Conservation (phyloP, 2,888 invertebrate species). For the Agonopterix alstromeriana region DNA sequence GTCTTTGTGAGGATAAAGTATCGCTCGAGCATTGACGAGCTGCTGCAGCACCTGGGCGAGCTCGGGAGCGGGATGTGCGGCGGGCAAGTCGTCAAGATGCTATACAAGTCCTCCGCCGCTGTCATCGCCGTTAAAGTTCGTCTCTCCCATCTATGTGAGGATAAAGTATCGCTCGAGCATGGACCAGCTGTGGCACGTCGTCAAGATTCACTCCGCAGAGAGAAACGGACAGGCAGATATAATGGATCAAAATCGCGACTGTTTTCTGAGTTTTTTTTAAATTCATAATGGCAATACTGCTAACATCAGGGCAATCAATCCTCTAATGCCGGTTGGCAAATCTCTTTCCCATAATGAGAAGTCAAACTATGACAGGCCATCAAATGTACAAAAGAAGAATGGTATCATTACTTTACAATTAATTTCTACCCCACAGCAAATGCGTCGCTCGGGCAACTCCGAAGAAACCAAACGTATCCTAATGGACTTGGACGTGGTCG, state of each 20-base stretch:
- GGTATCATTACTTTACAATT: no score
- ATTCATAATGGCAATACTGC: no score
- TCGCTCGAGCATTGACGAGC: conserved; percentile 87
- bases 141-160: no score
- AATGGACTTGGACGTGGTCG: conserved; percentile 98
- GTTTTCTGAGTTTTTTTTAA: no score
- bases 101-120: conserved; percentile 88
- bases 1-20: conserved; percentile 67
- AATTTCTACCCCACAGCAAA: conserved; percentile 79
- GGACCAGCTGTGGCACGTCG: conserved; percentile 84
- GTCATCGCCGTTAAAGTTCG: conserved; percentile 94
- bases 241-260: no score
- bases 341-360: no score
- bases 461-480: conserved; percentile 99
- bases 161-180: conserved; percentile 87
- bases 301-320: no score
- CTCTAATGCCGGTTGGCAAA: no score
- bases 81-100: conserved; percentile 98
- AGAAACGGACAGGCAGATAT: no score
- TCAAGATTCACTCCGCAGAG: no score
- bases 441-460: conserved; percentile 96
- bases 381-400: no score
- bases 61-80: conserved; percentile 97
- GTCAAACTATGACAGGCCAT: no score
- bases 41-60: conserved; percentile 90